phyloP scores from a whole-genome alignment of 1,140 invertebrate species.

The Bradynema listronoti region DNA sequence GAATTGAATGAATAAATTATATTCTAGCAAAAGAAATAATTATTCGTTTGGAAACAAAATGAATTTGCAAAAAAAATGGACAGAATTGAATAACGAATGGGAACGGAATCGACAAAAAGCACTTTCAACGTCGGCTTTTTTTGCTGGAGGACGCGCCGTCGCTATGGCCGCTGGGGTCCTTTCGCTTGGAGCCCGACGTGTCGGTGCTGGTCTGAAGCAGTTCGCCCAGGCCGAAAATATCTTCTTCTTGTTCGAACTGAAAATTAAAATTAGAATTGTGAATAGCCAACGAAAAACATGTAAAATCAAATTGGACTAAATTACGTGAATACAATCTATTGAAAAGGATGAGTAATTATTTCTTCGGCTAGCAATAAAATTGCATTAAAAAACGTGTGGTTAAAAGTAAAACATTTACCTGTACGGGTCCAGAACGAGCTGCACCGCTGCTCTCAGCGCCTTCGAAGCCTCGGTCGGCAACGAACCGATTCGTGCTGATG shows the following conservation, averaged over 20 bases:
- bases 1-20: no score
- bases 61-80: no score
- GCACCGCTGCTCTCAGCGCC: conserved; percentile 28
- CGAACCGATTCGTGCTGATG: conserved; percentile 38
- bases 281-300: no score
- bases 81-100: no score
- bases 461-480: conserved; percentile 37
- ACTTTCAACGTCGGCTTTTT: conserved; percentile 21
- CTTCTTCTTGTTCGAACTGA: conserved; percentile 28
- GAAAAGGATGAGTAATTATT: no score
- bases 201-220: conserved; percentile 31
- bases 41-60: no score
- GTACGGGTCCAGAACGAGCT: conserved; percentile 37
- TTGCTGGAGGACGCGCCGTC: conserved; percentile 3
- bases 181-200: conserved; percentile 13
- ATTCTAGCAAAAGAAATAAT: no score
- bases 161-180: no score
- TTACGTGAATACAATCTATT: not conserved
- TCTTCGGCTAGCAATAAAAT: no score
- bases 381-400: no score
- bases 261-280: no score
- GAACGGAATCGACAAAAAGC: no score
- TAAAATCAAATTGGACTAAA: not conserved
- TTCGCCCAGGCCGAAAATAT: conserved; percentile 45
- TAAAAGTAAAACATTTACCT: conserved; percentile 21